These are phyloP conservation scores for cattle (Bos taurus) DNA, from an alignment of 2,113 vertebrate species.

Conservation along the genomic window DNA sequence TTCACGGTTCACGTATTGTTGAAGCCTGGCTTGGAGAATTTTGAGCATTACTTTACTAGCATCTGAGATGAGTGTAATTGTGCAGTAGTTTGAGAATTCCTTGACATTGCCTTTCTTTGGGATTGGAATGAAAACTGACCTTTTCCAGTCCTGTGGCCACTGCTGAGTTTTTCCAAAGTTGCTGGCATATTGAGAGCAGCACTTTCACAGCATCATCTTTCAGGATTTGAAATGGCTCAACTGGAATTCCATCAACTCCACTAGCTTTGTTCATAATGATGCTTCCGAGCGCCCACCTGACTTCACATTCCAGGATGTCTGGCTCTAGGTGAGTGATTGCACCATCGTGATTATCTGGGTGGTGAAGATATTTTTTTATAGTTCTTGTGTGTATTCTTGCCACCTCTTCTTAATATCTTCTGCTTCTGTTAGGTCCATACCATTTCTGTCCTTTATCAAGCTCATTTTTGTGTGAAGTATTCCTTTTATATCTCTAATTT, in stretches of 20 bases:
- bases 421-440: background rate
- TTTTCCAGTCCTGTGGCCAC: background rate
- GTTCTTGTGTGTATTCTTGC: background rate
- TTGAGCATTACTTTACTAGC: too few relatives aligned
- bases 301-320: background rate
- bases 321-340: background rate
- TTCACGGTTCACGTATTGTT: fast-evolving
- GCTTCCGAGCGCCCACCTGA: background rate
- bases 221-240: background rate
- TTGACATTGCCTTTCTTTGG: background rate
- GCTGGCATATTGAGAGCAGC: background rate
- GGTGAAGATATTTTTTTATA: background rate
- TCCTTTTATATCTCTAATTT: background rate
- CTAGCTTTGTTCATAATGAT: background rate
- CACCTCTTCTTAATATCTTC: background rate
- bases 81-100: too few relatives aligned
- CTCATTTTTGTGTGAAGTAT: background rate
- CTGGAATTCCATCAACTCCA: background rate
- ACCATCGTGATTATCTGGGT: background rate
- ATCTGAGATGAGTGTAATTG: too few relatives aligned
- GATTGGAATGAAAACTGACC: background rate
- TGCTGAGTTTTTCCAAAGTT: background rate
- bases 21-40: too few relatives aligned
- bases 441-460: background rate
- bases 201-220: background rate